These are phyloP conservation scores for Caenorhabditis sulstoni DNA, from an alignment of 2,888 invertebrate genomes.

Conservation along the genomic window DNA sequence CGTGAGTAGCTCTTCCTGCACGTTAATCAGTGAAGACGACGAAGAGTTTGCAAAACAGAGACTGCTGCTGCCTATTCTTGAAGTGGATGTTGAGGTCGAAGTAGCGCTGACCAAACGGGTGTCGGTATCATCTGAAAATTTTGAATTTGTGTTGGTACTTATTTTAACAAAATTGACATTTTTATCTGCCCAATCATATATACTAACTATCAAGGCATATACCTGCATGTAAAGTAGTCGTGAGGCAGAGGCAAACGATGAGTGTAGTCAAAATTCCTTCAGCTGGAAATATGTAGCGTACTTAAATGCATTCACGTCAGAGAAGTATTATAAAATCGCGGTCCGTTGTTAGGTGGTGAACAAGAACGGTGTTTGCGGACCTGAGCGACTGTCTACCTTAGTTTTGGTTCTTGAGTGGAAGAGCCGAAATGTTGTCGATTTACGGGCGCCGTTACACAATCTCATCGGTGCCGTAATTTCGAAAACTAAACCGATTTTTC, in stretches of 20 bases:
- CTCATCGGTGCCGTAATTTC: no score
- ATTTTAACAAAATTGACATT: conserved; percentile 20
- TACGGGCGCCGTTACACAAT: no score
- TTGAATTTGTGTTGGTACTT: conserved; percentile 15
- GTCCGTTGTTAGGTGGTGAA: no score
- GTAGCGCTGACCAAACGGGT: conserved; percentile 2
- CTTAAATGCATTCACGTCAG: conserved; percentile 9
- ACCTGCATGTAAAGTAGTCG: conserved; percentile 28
- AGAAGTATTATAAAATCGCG: no score
- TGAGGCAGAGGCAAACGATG: conserved; percentile 12
- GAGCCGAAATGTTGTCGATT: no score
- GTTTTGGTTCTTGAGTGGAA: no score
- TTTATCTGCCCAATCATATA: conserved; percentile 14
- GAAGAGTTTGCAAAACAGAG: conserved; percentile 1
- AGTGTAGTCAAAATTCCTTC: conserved; percentile 21
- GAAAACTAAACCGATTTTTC: no score
- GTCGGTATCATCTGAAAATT: conserved; percentile 24
- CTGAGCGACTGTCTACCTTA: no score
- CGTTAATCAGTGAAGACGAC: conserved; percentile 21
- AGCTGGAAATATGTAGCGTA: conserved; percentile 21
- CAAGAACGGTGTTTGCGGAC: no score
- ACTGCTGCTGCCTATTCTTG: conserved; percentile 14
- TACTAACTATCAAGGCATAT: conserved; percentile 12
- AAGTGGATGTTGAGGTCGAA: conserved; percentile 7
- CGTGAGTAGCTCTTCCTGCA: conserved; percentile 47